A percentile compares a stretch with the other conserved stretches of the same genome.
Conservation (phyloP, 2,113 vertebrate genomes). For the Grammomys dolichurus region DNA sequence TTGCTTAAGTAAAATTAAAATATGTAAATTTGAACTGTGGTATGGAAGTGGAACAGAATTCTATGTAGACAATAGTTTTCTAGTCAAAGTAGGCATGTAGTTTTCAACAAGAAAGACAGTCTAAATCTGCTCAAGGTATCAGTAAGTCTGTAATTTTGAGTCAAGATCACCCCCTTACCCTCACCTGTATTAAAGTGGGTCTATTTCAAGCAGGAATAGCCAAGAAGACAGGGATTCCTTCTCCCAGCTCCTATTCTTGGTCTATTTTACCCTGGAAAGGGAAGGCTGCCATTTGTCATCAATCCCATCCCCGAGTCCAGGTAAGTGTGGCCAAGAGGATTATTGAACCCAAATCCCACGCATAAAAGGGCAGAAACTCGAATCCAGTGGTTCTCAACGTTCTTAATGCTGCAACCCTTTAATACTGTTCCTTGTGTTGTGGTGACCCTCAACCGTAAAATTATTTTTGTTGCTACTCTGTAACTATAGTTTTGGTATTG, state of each 20-base stretch:
- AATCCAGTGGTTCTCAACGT: background rate
- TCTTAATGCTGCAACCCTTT: background rate
- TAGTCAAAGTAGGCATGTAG: slow-evolving; percentile 65
- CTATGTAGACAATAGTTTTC: slow-evolving; percentile 57
- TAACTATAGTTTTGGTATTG: background rate
- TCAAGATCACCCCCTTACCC: background rate
- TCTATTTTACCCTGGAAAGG: slow-evolving; percentile 31
- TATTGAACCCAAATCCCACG: background rate
- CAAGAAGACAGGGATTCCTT: background rate
- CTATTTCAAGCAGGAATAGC: slow-evolving; percentile 6
- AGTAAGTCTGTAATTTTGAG: background rate
- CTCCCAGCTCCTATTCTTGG: slow-evolving; percentile 29
- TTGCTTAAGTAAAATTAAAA: slow-evolving; percentile 45
- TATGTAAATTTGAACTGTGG: slow-evolving; percentile 29
- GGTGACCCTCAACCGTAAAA: background rate
- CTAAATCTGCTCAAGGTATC: background rate
- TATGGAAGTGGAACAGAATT: slow-evolving; percentile 64
- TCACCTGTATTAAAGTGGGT: background rate
- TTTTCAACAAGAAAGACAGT: slow-evolving; percentile 7
- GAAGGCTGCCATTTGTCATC: slow-evolving; percentile 52
- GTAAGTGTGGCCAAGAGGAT: slow-evolving; percentile 10
- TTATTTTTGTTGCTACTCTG: background rate
- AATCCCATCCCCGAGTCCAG: background rate
- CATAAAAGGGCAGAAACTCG: background rate
- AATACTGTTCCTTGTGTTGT: background rate